Base-by-base conservation (phyloP, 2,888 invertebrate species). In the Ferdinandea cuprea region DNA sequence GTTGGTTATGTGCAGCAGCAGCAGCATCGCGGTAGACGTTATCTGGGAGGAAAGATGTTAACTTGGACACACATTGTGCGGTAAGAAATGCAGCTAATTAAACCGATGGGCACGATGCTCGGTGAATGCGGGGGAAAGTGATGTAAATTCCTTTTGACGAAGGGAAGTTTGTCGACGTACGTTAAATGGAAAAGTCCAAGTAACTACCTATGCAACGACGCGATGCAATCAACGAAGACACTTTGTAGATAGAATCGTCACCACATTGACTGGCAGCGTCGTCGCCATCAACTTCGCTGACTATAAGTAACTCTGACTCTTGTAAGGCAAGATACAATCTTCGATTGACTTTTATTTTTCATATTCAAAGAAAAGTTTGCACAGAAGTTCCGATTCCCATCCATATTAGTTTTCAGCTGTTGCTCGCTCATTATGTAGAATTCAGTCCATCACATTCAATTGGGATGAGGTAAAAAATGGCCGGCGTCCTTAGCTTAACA, bases 21-120 rank as follows among this genome's bases (percentile, higher is more conserved):
- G 74, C 42, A n/a, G n/a, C n/a, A n/a, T n/a, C n/a, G n/a, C n/a
- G n/a, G n/a, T n/a, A 37, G 68, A 73, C 72, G 68, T 80, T 50
- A 68, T 63, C 63, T 56, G 58, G 65, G 50, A 44, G 58, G 40
- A 52, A 46, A 35, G 69, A 69, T 68, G 77, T 83, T 78, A 72
- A 69, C 72, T 72, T 72, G 72, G 72, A 83, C 83, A 83, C 78
- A 83, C 83, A 83, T 78, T 83, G 83, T 83, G 83, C 66, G 72
- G 78, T 73, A 72, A 73, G 78, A 83, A 83, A 78, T 83, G 83
- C 66, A 56, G 72, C 72, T 83, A 83, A 83, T 83, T 83, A 83
- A 83, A 83, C 56, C 46, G 59, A 50, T 59, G 54, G 68, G 25
- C 59, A 61, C 37, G 19, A 15, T 4, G 37, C 30, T 40, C 35